These are phyloP conservation scores for Melanocharis versteri DNA, from an alignment of 2,113 vertebrate genomes.

Conservation along the genomic window DNA sequence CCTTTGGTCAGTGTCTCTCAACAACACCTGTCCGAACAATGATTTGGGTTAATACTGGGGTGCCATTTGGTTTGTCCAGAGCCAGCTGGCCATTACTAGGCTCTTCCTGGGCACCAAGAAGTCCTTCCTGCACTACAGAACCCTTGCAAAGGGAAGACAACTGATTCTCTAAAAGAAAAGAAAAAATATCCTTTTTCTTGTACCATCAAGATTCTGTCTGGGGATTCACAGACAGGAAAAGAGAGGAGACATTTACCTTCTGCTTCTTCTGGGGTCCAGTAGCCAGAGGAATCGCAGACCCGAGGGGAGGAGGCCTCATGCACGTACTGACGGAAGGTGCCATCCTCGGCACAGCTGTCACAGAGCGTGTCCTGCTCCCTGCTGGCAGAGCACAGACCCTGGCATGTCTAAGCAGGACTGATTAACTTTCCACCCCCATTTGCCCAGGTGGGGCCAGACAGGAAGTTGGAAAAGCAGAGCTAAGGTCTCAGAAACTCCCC, in stretches of 20 bases:
- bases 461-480: not conserved
- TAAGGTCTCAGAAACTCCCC: not conserved
- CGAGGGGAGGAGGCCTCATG: constrained; percentile 85
- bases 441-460: not conserved
- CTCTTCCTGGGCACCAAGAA: not conserved
- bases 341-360: constrained; percentile 82
- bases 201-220: not conserved
- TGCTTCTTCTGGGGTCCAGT: constrained; percentile 97
- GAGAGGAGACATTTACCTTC: constrained; percentile 77
- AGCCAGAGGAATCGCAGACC: constrained; percentile 90
- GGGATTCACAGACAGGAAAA: not conserved
- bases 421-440: fast-evolving
- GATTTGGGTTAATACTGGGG: not conserved
- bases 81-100: not conserved
- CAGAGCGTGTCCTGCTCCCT: constrained; percentile 76
- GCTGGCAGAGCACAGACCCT: not conserved
- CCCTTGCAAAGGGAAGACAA: not conserved
- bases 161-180: not conserved
- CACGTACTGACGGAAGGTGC: constrained; percentile 86
- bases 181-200: not conserved
- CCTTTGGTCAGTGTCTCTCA: not conserved
- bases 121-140: not conserved
- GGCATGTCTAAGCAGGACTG: fast-evolving
- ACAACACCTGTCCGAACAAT: not conserved
- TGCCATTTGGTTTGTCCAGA: not conserved